Conservation (phyloP, 2,797 vertebrate genomes). For the Tokudaia tokunoshimensis region DNA sequence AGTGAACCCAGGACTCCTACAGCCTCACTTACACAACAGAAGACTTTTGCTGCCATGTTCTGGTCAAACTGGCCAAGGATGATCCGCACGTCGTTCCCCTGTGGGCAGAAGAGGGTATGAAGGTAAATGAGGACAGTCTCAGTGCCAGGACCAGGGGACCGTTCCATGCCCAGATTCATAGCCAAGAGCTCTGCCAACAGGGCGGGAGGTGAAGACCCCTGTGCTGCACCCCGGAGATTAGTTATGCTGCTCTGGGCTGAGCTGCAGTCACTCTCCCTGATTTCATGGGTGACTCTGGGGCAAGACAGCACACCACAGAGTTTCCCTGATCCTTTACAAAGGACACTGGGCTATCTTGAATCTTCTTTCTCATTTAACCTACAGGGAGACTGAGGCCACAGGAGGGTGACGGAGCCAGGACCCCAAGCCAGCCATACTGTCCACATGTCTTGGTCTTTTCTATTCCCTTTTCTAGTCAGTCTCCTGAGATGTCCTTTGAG, state of each 20-base stretch:
- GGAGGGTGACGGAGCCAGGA: background rate
- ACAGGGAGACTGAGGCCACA: slow-evolving; percentile 32
- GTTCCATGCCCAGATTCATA: accelerated
- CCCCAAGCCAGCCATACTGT: background rate
- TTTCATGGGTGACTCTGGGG: background rate
- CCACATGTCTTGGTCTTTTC: background rate
- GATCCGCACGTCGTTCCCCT: slow-evolving; percentile 99
- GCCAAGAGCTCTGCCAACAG: background rate
- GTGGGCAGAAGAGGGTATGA: slow-evolving; percentile 81
- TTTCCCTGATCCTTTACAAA: background rate
- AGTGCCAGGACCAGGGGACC: background rate
- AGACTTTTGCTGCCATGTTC: slow-evolving; percentile 98
- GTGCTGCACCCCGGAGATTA: background rate
- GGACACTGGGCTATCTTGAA: background rate
- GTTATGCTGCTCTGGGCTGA: background rate
- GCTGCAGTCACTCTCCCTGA: no score
- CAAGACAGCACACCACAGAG: background rate
- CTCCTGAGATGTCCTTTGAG: background rate
- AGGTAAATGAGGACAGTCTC: background rate
- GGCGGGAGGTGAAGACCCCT: background rate
- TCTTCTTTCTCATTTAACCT: background rate
- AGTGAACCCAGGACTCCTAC: background rate
- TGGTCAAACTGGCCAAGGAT: slow-evolving; percentile 99
- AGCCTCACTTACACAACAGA: slow-evolving; percentile 97
- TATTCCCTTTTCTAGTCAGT: background rate